Percentiles rank a stretch among this genome's conserved stretches.
These are phyloP conservation scores for Cepaea hortensis DNA, from an alignment of 2,888 invertebrate species.

Conservation along the genomic window DNA sequence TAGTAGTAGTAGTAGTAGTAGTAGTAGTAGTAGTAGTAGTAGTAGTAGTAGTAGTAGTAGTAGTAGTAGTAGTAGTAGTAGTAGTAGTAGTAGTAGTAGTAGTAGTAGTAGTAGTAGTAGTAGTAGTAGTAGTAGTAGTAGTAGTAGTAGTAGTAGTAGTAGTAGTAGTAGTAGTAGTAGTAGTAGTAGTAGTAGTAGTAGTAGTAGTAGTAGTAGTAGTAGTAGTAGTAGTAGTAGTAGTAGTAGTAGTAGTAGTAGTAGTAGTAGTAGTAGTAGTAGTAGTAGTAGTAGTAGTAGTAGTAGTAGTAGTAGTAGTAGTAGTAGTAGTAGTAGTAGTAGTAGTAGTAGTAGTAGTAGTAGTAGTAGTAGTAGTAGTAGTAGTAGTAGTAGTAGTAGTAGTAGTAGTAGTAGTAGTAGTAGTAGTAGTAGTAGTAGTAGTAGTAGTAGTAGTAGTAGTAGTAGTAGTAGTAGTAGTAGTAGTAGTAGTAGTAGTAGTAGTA, in stretches of 20 bases:
- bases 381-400: too few relatives aligned
- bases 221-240: background rate
- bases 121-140: too few relatives aligned
- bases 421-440: constrained; percentile 21
- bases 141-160: too few relatives aligned
- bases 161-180: too few relatives aligned
- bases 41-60: too few relatives aligned
- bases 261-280: too few relatives aligned
- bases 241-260: background rate
- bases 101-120: too few relatives aligned
- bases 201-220: constrained; percentile 8
- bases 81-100: too few relatives aligned
- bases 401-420: constrained; percentile 11
- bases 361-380: too few relatives aligned
- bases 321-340: constrained; percentile 1
- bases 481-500: constrained; percentile 19
- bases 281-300: background rate
- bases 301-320: constrained; percentile 9
- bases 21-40: too few relatives aligned
- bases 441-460: constrained; percentile 19
- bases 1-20: too few relatives aligned
- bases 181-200: background rate
- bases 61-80: too few relatives aligned
- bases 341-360: background rate
- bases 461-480: constrained; percentile 19